Base-by-base conservation (phyloP, 1,140 invertebrate species). In the Melipona quadrifasciata region DNA sequence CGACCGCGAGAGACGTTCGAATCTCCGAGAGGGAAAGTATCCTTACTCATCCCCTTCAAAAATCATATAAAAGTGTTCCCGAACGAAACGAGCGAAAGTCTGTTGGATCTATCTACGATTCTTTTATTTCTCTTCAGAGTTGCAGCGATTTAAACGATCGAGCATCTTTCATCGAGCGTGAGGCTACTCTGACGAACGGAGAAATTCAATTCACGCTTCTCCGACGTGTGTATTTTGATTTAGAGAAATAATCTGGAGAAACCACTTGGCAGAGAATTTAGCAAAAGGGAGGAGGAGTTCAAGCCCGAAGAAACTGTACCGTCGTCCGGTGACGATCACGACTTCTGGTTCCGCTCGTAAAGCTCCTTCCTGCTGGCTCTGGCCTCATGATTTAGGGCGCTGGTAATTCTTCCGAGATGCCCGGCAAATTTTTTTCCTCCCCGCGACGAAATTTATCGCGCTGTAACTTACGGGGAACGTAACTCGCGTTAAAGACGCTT, bases 401-500 rank as follows among this genome's bases (percentile, higher is more conserved):
- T 72, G 65, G 75, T 79, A 84, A 84, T 84, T 84, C 75, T 79
- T 51, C 67, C 11, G 55, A 71, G 58, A 84, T 34, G 75, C 75
- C 21, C 55, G 67, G 82, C 11, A 84, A 78, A 84, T 61, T 53
- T 84, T 79, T 79, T 71, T 71, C 80, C 24, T 21, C 17, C 21
- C 19, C 27, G 31, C 24, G 65, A 31, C 27, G 24, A 24, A 84
- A 84, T 84, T 84, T 84, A 84, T 84, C 55, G 67, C 65, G 75
- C 82, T 79, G 75, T 79, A 84, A 84, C 82, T 84, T 84, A 84
- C 39, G 47, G 57, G 12, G 64, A 84, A 47, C 39, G 76, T 79
- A 84, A 78, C 39, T 67, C 76, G 47, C 76, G 75, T 64, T 84
- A 84, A 79, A 84, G 82, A 84, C 76, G 82, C 65, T 68, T 34